Percentiles rank a stretch among this genome's conserved stretches.
Evolutionary conservation across 2,888 invertebrate species (phyloP).

Genomic region (Panopea generosa): DNA sequence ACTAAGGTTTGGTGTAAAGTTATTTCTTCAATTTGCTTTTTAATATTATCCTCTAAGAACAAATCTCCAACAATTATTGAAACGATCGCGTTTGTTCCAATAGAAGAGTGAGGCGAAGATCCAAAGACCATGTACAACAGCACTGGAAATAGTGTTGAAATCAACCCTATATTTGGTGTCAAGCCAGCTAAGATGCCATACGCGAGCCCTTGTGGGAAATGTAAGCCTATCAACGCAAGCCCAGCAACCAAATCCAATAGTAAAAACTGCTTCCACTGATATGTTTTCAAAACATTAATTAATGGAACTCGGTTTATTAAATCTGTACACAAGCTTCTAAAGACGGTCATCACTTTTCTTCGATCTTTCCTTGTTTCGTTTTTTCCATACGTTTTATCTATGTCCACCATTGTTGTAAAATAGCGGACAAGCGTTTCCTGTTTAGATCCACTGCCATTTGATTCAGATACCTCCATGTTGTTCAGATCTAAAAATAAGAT

Average conservation of each 20-base stretch:
- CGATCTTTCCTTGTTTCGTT: conserved; percentile 33
- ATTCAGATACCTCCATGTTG: no score
- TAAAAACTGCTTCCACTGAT: conserved; percentile 64
- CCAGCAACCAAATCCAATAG: conserved; percentile 74
- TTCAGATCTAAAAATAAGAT: no score
- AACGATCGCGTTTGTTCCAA: conserved; percentile 75
- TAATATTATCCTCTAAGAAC: conserved; percentile 22
- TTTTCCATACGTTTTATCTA: conserved; percentile 37
- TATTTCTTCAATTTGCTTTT: no score
- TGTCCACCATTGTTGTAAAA: conserved; percentile 40
- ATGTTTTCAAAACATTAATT: conserved; percentile 51
- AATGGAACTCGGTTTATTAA: conserved; percentile 40
- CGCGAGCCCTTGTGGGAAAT: conserved; percentile 78
- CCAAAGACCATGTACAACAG: conserved; percentile 74
- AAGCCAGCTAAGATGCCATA: conserved; percentile 71
- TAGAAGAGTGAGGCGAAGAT: conserved; percentile 68
- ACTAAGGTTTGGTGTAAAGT: no score
- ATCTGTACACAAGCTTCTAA: background rate
- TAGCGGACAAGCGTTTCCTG: conserved; percentile 36
- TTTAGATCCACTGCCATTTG: no score
- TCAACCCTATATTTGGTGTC: conserved; percentile 70
- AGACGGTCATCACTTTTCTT: conserved; percentile 9
- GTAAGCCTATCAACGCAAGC: conserved; percentile 74
- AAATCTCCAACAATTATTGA: conserved; percentile 74
- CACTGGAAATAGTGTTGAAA: conserved; percentile 72